phyloP scores from a whole-genome alignment of 1,140 invertebrate genomes.

The Manduca sexta region DNA sequence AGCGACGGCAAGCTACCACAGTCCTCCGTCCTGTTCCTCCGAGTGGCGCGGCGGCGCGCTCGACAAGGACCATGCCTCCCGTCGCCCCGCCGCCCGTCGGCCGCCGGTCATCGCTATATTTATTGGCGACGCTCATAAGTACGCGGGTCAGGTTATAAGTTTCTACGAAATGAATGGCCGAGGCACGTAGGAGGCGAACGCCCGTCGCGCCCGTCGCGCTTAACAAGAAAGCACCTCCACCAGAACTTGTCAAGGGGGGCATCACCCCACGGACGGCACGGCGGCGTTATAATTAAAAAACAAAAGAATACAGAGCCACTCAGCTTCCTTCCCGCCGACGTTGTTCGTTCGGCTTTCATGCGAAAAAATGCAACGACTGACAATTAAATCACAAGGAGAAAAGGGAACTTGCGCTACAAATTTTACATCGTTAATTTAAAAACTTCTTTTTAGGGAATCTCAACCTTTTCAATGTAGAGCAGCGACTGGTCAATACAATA shows the following conservation, averaged over 20 bases:
- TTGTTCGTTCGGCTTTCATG: constrained; percentile 37
- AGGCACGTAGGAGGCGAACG: constrained; percentile 63
- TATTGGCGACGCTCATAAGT: constrained; percentile 74
- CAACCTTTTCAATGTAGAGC: too few relatives aligned
- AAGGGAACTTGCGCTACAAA: not conserved
- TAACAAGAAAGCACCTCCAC: constrained; percentile 69
- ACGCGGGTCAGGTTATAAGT: constrained; percentile 73
- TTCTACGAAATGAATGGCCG: constrained; percentile 69
- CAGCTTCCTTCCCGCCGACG: constrained; percentile 56
- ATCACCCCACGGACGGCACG: constrained; percentile 44
- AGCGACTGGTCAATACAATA: too few relatives aligned
- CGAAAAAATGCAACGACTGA: constrained; percentile 43
- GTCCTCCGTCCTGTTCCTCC: constrained; percentile 46
- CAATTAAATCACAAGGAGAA: constrained; percentile 23
- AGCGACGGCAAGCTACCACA: constrained; percentile 30
- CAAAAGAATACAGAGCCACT: constrained; percentile 70
- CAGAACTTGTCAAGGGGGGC: constrained; percentile 41
- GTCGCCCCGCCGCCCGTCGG: constrained; percentile 9
- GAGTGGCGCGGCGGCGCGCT: constrained; percentile 13
- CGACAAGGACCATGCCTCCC: constrained; percentile 34
- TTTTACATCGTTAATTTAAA: not conserved
- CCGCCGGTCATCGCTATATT: constrained; percentile 73
- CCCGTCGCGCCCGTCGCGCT: constrained; percentile 46
- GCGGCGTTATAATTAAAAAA: constrained; percentile 71
- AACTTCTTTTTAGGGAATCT: not conserved